phyloP scores from a whole-genome alignment of 1,140 invertebrate species.

The Leguminivora glycinivorella region DNA sequence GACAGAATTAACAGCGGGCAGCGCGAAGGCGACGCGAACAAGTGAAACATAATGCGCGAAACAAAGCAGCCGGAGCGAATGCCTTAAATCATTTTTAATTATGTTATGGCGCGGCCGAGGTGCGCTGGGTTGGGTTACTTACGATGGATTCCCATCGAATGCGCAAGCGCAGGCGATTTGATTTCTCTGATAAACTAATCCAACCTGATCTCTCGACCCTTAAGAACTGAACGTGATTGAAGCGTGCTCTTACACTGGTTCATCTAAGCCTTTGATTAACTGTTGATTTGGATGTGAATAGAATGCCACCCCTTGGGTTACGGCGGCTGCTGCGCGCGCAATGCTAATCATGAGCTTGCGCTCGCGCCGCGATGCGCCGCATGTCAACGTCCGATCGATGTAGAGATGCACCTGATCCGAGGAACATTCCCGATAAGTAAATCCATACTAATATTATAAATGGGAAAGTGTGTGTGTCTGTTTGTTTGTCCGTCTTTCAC shows the following conservation, averaged over 20 bases:
- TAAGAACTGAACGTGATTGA: neutral
- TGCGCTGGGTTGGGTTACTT: conserved; percentile 62
- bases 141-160: conserved; percentile 39
- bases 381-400: conserved; percentile 21
- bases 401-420: neutral
- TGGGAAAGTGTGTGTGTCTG: too few relatives aligned
- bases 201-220: neutral
- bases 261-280: neutral
- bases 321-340: neutral
- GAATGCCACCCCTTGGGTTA: neutral
- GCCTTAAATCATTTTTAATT: conserved; percentile 79
- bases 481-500: too few relatives aligned
- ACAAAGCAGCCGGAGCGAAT: conserved; percentile 78
- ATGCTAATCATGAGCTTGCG: neutral
- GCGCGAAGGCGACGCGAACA: conserved; percentile 68
- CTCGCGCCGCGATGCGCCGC: conserved; percentile 1
- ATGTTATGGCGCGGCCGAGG: conserved; percentile 72
- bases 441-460: too few relatives aligned
- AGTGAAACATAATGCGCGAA: conserved; percentile 78
- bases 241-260: neutral
- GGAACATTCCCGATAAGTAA: neutral
- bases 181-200: neutral
- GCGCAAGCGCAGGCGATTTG: neutral
- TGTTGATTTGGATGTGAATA: neutral
- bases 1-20: conserved; percentile 76